Base-by-base conservation (phyloP, 2,113 vertebrate species). In the Bos javanicus region DNA sequence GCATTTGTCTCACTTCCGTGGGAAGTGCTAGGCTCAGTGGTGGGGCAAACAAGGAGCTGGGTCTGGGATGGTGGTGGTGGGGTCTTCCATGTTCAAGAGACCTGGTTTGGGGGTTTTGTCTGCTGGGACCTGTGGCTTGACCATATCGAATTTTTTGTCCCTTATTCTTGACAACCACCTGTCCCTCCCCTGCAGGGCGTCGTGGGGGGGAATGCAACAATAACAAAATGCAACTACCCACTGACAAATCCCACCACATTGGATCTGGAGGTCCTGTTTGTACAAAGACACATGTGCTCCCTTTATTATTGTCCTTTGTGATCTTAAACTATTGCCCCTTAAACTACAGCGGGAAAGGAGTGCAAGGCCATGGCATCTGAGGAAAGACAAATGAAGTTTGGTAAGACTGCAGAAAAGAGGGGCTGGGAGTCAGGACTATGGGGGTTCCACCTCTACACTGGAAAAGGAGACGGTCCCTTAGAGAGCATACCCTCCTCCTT, bases 1-100 rank as follows among this genome's bases (percentile, higher is more conserved):
- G 93, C 94, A 17, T 85, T 92, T 92, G 71, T 91, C 67, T 95
- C 96, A 76, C 86, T 87, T 97, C 60, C 21, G 91, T 62, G 87
- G 82, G 81, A 84, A 93, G 80, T 48, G 26, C 52, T 48, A 92
- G 59, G 28, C 23, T 62, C 26, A n/a, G 86, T 85, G 82, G 48
- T 74, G 87, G 74, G 52, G 52, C 39, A 36, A 82, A 80, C 56
- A 15, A 13, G 80, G 59, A 56, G 46, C 46, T 95, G 33, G 30
- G 76, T 62, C 56, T 39, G 30, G 28, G 71, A 43, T 48, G 6
- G 52, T 16, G 30, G 19, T 36, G 39, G 28, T 26, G 82, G 13
- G 33, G 36, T 83, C 78, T 83, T 50, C 17, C n/a, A 4, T 10
- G 67, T 25, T 16, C 7, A 17, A 1, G 50, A 60, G 21, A 52